Conservation (phyloP, 2,888 invertebrate genomes). For the Apamea anceps region DNA sequence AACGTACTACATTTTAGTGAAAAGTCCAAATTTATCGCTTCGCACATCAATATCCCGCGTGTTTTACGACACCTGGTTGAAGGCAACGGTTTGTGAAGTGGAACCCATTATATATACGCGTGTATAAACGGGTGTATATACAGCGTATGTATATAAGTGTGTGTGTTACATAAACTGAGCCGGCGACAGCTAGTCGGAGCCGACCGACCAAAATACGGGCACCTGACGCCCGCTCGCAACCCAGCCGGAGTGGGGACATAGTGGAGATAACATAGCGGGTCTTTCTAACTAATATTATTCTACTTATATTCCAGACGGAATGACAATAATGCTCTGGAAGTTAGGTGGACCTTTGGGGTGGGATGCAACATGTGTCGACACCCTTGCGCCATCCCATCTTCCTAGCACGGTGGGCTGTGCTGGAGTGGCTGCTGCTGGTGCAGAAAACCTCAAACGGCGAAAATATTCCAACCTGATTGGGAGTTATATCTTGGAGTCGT, state of each 20-base stretch:
- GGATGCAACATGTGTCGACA: no score
- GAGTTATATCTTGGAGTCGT: no score
- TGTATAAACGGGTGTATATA: conserved; percentile 54
- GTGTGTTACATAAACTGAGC: conserved; percentile 86
- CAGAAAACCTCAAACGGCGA: no score
- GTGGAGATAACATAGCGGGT: conserved; percentile 47
- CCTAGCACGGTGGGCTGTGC: no score
- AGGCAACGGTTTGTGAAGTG: conserved; percentile 65
- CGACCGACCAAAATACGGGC: conserved; percentile 88
- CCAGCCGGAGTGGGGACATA: conserved; percentile 58
- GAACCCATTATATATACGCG: conserved; percentile 53
- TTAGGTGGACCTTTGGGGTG: no score
- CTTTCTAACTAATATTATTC: not conserved
- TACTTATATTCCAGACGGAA: no score
- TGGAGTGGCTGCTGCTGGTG: no score
- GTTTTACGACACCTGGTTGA: conserved; percentile 54
- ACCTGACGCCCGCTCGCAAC: conserved; percentile 86
- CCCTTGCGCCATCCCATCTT: no score
- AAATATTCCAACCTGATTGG: no score
- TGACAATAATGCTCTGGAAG: no score
- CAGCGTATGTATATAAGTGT: conserved; percentile 73
- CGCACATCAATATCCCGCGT: conserved; percentile 55
- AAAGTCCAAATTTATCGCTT: conserved; percentile 29
- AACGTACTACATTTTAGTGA: not conserved
- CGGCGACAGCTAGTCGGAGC: conserved; percentile 84